Percentiles rank a stretch among this genome's conserved stretches.
Evolutionary conservation across 2,888 invertebrate genomes (phyloP).

Genomic region (Diplolepis rosae): DNA sequence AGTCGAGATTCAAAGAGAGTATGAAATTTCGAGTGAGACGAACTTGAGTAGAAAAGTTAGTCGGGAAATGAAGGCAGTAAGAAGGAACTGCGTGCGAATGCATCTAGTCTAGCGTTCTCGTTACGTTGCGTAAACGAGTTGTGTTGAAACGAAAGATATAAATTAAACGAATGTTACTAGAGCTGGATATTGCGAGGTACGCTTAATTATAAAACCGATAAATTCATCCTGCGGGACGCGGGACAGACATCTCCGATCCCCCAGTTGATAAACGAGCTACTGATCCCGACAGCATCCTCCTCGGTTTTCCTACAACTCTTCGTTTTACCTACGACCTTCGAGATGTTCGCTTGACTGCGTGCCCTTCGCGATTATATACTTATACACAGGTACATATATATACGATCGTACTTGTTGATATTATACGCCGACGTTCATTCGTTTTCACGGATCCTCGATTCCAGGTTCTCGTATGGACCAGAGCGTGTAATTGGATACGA

Average conservation of each 20-base stretch:
- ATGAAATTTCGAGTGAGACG: background rate
- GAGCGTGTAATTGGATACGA: constrained; percentile 48
- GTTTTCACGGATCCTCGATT: constrained; percentile 48
- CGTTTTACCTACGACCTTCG: background rate
- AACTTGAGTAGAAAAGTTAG: background rate
- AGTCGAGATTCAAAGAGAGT: background rate
- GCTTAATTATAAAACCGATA: constrained; percentile 72
- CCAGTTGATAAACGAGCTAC: constrained; percentile 65
- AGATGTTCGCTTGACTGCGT: background rate
- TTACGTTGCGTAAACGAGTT: background rate
- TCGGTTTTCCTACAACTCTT: background rate
- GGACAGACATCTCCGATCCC: constrained; percentile 65
- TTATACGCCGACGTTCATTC: background rate
- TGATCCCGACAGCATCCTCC: constrained; percentile 51
- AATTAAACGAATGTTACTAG: constrained; percentile 61
- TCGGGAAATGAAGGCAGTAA: background rate
- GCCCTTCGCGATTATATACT: background rate
- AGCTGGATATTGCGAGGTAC: constrained; percentile 52
- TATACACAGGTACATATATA: background rate
- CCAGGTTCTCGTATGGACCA: constrained; percentile 43
- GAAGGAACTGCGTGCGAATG: background rate
- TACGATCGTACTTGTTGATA: background rate
- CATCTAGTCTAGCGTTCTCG: background rate
- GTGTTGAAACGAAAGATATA: constrained; percentile 54
- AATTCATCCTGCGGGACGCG: constrained; percentile 64